These are phyloP conservation scores for Pelecanus crispus DNA, from an alignment of 2,113 vertebrate species.

Conservation along the genomic window DNA sequence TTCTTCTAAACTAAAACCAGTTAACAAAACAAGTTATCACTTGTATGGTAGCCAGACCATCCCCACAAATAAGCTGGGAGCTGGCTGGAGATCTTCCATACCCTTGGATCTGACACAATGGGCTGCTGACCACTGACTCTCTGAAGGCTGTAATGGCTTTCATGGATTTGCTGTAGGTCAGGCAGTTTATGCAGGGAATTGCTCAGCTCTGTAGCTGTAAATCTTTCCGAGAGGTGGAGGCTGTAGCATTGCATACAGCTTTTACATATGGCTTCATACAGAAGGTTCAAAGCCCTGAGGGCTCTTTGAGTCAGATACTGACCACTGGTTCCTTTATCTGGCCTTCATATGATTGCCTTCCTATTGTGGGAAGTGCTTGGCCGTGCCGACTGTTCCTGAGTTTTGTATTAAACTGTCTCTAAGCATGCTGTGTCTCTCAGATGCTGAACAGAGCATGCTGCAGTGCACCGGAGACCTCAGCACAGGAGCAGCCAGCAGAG, in stretches of 20 bases:
- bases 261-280: neutral
- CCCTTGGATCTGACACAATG: neutral
- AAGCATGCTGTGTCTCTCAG: neutral
- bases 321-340: neutral
- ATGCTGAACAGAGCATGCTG: neutral
- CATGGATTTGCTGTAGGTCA: neutral
- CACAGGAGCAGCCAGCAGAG: neutral
- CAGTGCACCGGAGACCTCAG: neutral
- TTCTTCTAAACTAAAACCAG: neutral
- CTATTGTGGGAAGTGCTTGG: neutral
- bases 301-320: neutral
- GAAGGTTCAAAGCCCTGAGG: neutral
- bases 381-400: neutral
- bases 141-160: neutral
- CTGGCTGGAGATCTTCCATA: neutral
- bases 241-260: neutral
- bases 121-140: neutral
- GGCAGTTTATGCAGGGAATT: neutral
- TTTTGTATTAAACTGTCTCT: neutral
- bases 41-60: neutral
- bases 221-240: neutral
- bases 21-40: neutral
- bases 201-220: neutral
- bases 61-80: neutral
- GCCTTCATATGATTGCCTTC: neutral